Conservation (phyloP, 1,140 invertebrate species). For the Heliconius eleuchia region DNA sequence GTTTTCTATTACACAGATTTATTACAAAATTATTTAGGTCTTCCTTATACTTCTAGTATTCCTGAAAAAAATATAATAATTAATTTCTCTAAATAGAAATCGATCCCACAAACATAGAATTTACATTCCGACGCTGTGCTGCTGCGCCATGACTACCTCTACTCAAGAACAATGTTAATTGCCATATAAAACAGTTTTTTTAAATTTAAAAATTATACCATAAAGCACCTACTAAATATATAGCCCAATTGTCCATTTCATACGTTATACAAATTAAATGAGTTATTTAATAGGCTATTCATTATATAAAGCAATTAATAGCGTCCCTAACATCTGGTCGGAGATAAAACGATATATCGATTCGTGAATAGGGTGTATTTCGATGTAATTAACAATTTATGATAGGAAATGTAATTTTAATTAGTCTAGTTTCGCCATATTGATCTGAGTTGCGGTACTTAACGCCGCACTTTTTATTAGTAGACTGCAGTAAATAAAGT, state of each 20-base stretch:
- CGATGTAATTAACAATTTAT: constrained; percentile 15
- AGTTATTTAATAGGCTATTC: constrained; percentile 12
- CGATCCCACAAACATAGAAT: too few relatives aligned
- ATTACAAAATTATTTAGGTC: too few relatives aligned
- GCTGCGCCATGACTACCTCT: too few relatives aligned
- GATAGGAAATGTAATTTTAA: constrained; percentile 5
- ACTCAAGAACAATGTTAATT: too few relatives aligned
- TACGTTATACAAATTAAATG: constrained; percentile 11
- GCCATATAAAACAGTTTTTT: too few relatives aligned
- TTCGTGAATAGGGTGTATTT: not conserved
- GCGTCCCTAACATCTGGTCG: not conserved
- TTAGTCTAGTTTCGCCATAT: not conserved
- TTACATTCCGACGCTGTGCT: too few relatives aligned
- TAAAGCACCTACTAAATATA: not conserved
- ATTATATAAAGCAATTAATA: constrained; percentile 13
- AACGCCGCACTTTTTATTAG: not conserved
- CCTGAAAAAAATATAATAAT: too few relatives aligned
- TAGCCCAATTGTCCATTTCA: not conserved
- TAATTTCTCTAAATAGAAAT: too few relatives aligned
- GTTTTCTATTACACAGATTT: too few relatives aligned
- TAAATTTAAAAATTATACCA: not conserved
- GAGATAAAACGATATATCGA: constrained; percentile 21
- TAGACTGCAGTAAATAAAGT: too few relatives aligned
- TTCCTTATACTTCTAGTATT: too few relatives aligned
- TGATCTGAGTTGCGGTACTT: not conserved